phyloP scores from a whole-genome alignment of 2,797 vertebrate genomes.

The Sparus aurata region DNA sequence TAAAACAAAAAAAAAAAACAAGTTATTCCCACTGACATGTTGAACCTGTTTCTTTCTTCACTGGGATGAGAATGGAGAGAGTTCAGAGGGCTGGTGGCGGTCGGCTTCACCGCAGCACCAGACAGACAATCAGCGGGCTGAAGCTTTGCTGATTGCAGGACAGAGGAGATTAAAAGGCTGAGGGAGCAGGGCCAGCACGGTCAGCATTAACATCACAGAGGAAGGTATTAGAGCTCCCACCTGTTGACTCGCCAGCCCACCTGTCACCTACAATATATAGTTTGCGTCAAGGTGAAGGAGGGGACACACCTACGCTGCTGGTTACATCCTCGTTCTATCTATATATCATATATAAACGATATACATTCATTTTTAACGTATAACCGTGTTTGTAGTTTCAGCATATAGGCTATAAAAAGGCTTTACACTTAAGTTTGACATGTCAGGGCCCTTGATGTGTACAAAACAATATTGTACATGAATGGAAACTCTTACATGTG shows the following conservation, averaged over 20 bases:
- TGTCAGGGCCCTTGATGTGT: not conserved
- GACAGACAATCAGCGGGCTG: constrained; percentile 8
- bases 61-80: not conserved
- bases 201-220: constrained; percentile 51
- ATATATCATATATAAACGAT: not conserved
- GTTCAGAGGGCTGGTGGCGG: constrained; percentile 6
- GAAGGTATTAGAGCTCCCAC: constrained; percentile 62
- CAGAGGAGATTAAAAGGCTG: constrained; percentile 73
- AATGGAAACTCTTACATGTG: not conserved
- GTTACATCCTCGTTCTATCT: not conserved
- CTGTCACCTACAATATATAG: constrained; percentile 40
- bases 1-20: not conserved
- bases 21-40: not conserved
- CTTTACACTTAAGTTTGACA: not conserved
- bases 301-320: not conserved
- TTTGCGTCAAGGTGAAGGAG: constrained; percentile 25
- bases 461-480: not conserved
- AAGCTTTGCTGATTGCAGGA: constrained; percentile 55
- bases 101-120: constrained; percentile 2
- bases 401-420: not conserved
- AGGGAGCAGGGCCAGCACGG: constrained; percentile 24
- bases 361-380: constrained; percentile 7
- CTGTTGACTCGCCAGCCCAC: constrained; percentile 42
- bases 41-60: not conserved
- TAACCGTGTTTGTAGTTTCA: not conserved